phyloP scores from a whole-genome alignment of 2,797 vertebrate species.

The Bovichtus variegatus region DNA sequence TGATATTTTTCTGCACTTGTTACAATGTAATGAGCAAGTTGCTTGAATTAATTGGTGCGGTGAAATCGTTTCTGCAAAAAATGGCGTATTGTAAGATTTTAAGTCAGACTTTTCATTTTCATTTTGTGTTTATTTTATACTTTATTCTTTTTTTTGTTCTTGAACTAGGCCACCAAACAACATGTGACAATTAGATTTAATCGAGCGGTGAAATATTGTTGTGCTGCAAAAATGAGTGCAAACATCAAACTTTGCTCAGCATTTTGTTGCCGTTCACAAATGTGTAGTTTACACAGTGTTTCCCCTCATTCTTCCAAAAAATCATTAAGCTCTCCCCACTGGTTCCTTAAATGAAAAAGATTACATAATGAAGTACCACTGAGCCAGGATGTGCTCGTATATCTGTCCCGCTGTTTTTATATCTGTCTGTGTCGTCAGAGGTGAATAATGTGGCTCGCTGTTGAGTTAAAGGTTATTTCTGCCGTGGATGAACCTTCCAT shows the following conservation, averaged over 20 bases:
- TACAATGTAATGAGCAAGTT: conserved; percentile 4
- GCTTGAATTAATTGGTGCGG: background rate
- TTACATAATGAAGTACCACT: conserved; percentile 42
- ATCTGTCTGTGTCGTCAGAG: conserved; percentile 19
- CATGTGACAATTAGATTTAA: background rate
- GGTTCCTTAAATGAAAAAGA: conserved; percentile 60
- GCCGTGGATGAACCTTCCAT: background rate
- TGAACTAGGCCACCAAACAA: background rate
- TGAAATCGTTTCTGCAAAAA: background rate
- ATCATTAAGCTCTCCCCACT: conserved; percentile 51
- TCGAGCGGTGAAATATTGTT: conserved; percentile 18
- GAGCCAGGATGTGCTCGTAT: conserved; percentile 13
- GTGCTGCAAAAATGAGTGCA: conserved; percentile 3
- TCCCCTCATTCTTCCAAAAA: conserved; percentile 55
- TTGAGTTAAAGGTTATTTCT: conserved; percentile 1
- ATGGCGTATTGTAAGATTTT: background rate
- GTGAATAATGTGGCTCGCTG: background rate
- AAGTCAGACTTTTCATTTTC: too few relatives aligned
- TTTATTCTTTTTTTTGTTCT: conserved; percentile 11
- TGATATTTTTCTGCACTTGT: conserved; percentile 15
- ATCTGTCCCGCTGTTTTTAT: conserved; percentile 42
- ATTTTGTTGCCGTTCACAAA: conserved; percentile 13
- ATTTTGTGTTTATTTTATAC: background rate
- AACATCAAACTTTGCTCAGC: conserved; percentile 22
- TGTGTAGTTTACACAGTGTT: conserved; percentile 36